Percentiles rank a stretch among this genome's conserved stretches.
Evolutionary conservation across 2,113 vertebrate species (phyloP).

Genomic region (Tapirus terrestris): DNA sequence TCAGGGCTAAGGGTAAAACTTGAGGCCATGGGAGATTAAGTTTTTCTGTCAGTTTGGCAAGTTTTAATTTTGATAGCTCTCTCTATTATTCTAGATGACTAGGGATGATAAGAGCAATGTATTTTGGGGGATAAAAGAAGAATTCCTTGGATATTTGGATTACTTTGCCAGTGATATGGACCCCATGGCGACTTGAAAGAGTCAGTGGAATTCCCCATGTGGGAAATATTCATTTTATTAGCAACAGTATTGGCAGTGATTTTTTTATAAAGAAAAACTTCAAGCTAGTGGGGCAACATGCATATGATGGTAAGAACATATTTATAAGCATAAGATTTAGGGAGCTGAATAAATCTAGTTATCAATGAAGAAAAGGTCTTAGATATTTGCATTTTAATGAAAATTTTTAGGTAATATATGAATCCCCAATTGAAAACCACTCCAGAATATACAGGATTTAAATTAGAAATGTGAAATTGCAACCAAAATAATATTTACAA

Average conservation of each 20-base stretch:
- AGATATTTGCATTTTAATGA: not conserved
- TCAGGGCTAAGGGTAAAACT: not conserved
- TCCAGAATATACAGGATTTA: not conserved
- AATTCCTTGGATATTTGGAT: no score
- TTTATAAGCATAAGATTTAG: not conserved
- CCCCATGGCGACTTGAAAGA: not conserved
- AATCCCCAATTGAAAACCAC: not conserved
- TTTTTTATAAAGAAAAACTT: not conserved
- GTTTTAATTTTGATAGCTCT: not conserved
- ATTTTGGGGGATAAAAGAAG: not conserved
- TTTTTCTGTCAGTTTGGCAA: not conserved
- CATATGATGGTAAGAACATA: not conserved
- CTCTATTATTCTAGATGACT: not conserved
- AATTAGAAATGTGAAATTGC: not conserved
- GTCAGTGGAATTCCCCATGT: not conserved
- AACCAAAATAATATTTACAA: not conserved
- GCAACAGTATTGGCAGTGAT: not conserved
- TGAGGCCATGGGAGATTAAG: not conserved
- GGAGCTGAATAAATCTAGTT: not conserved
- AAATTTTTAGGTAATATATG: not conserved
- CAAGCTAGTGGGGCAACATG: not conserved
- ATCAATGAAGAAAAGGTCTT: not conserved
- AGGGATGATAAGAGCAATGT: not conserved
- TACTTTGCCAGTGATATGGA: not conserved
- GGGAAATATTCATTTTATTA: not conserved